Evolutionary conservation across 2,113 vertebrate genomes (phyloP).

Genomic region (Patagioenas fasciata): DNA sequence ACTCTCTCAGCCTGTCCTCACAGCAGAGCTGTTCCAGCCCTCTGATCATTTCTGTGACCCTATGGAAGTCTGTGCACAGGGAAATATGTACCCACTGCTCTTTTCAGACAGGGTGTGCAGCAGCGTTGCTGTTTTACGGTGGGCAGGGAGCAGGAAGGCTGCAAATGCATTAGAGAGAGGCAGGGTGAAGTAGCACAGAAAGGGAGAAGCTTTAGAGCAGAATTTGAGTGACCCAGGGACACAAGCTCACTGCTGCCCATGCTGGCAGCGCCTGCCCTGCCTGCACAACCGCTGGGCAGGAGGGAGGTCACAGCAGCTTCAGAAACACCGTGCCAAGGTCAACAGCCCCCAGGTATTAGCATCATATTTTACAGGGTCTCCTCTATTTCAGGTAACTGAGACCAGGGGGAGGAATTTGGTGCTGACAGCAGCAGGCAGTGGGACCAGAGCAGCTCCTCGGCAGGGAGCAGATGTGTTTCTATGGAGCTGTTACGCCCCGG

Average conservation of each 20-base stretch:
- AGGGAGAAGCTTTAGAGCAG: not conserved
- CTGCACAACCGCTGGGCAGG: not conserved
- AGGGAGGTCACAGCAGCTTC: not conserved
- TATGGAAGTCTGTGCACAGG: not conserved
- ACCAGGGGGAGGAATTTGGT: not conserved
- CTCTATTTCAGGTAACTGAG: not conserved
- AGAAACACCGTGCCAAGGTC: not conserved
- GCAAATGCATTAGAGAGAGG: accelerated
- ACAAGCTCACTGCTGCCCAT: accelerated
- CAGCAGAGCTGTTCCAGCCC: too few relatives aligned
- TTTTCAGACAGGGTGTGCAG: not conserved
- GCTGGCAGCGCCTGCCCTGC: not conserved
- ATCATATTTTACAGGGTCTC: not conserved
- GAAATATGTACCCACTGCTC: not conserved
- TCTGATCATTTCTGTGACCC: too few relatives aligned
- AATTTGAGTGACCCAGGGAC: accelerated
- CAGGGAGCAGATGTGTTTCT: constrained; percentile 11
- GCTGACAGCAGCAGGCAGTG: not conserved
- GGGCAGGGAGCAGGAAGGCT: not conserved
- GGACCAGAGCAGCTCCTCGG: not conserved
- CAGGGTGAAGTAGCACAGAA: not conserved
- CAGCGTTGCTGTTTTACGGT: accelerated
- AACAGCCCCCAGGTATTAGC: accelerated
- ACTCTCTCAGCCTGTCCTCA: too few relatives aligned
- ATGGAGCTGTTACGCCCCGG: accelerated